A percentile compares a stretch with the other conserved stretches of the same genome.
Evolutionary conservation across 2,888 invertebrate genomes (phyloP).

Genomic region (Philonicus albiceps): DNA sequence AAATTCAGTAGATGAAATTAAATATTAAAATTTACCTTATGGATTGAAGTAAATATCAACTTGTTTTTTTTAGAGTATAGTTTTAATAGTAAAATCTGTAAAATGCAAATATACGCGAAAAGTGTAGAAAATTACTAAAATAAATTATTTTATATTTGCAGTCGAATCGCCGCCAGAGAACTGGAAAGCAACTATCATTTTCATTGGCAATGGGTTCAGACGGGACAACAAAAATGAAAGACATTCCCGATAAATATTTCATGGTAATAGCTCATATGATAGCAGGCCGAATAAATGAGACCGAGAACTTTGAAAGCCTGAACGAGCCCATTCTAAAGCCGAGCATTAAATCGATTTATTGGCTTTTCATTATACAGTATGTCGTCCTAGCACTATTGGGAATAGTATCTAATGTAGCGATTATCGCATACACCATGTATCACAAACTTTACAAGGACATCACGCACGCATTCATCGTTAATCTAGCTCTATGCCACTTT

Average conservation of each 20-base stretch:
- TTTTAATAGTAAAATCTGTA: too few relatives aligned
- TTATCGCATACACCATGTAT: slow-evolving; percentile 67
- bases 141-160: not conserved
- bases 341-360: slow-evolving; percentile 68
- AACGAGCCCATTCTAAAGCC: slow-evolving; percentile 69
- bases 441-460: slow-evolving; percentile 69
- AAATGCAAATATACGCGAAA: too few relatives aligned
- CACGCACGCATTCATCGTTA: slow-evolving; percentile 72
- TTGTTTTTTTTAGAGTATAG: too few relatives aligned
- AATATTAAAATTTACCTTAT: too few relatives aligned
- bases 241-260: slow-evolving; percentile 60
- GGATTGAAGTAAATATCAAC: too few relatives aligned
- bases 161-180: not conserved
- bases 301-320: slow-evolving; percentile 63
- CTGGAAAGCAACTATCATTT: not conserved
- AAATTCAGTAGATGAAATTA: too few relatives aligned
- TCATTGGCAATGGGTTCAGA: slow-evolving; percentile 49
- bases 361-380: slow-evolving; percentile 71
- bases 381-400: slow-evolving; percentile 68
- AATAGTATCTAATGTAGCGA: slow-evolving; percentile 67
- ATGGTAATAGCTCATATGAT: slow-evolving; percentile 58
- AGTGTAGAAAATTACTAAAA: too few relatives aligned
- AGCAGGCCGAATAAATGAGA: slow-evolving; percentile 57
- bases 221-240: slow-evolving; percentile 54
- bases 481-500: slow-evolving; percentile 72